Evolutionary conservation across 2,113 vertebrate species (phyloP), one percentile per base, ranked within the genome.

Genomic region (Corapipo altera): DNA sequence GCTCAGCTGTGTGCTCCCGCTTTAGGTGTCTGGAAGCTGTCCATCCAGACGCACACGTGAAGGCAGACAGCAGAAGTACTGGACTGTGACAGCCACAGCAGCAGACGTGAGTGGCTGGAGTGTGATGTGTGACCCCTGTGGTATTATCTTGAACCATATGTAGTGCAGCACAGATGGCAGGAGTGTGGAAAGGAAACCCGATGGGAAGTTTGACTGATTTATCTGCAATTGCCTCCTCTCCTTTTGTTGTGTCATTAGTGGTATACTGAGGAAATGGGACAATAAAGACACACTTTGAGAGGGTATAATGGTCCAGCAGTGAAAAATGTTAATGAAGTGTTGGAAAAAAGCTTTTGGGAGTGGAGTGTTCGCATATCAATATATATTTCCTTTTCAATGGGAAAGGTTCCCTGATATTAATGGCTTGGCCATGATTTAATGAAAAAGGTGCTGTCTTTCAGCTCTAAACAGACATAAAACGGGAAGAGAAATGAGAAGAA

Each of bases 291-390:
- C 28, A 3, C 65, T 81, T 78, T 67, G 59, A 65, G 72, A 89
- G 51, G 39, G 8, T 66, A 12, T 58, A 83, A 83, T 73, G 55
- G 55, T 88, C 79, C 82, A 71, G 27, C 9, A 17, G 64, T 88
- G 75, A 94, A 91, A 96, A 97, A 91, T 91, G 64, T 70, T 95
- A 88, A 93, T 88, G 82, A 93, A 48, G 48, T 77, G 59, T 26
- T 83, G 89, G 57, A 11, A 85, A 85, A 88, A 90, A 72, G 51
- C 62, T 83, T 95, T 73, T 43, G 85, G 81, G 74, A 70, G 21
- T 39, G 43, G 24, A 85, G 64, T 9, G 35, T 39, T 91, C 5
- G 0, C 43, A 37, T 93, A 65, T 96, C 88, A 64, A 61, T 96
- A 67, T 83, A 67, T 74, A 74, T 43, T 90, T 69, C 64, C 61